Evolutionary conservation across 2,888 invertebrate species (phyloP).

Genomic region (Drosophila melanosoma): DNA sequence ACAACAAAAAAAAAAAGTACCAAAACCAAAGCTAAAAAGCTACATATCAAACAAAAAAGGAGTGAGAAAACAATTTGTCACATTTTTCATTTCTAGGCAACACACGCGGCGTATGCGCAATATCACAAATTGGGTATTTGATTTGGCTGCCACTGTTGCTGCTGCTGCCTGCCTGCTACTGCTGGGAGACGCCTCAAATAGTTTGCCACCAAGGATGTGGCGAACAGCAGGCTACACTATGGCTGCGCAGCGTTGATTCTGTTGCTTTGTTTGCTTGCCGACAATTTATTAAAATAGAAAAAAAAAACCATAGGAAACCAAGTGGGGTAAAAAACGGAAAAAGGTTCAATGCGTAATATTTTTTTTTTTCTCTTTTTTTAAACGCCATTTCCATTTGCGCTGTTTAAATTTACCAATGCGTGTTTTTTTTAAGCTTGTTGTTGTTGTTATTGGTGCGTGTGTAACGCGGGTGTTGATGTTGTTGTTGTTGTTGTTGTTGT

Average conservation of each 20-base stretch:
- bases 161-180: slow-evolving; percentile 46
- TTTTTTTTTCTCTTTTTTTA: slow-evolving; percentile 38
- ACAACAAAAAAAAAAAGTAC: neutral
- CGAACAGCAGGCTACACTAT: slow-evolving; percentile 4
- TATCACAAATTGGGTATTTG: slow-evolving; percentile 78
- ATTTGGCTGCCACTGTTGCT: slow-evolving; percentile 67
- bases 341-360: slow-evolving; percentile 71
- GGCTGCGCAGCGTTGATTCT: slow-evolving; percentile 26
- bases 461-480: slow-evolving; percentile 12
- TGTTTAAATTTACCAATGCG: slow-evolving; percentile 72
- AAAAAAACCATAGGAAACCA: slow-evolving; percentile 5
- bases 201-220: slow-evolving; percentile 45
- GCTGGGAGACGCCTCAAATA: slow-evolving; percentile 45
- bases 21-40: slow-evolving; percentile 3
- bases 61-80: slow-evolving; percentile 3
- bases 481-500: slow-evolving; percentile 28
- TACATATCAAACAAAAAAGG: neutral
- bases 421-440: slow-evolving; percentile 27
- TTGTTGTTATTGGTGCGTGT: slow-evolving; percentile 14
- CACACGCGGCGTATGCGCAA: slow-evolving; percentile 70
- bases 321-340: slow-evolving; percentile 21
- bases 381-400: slow-evolving; percentile 75
- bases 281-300: slow-evolving; percentile 6
- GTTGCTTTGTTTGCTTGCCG: slow-evolving; percentile 12
- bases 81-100: slow-evolving; percentile 6